Conservation (phyloP, 2,888 invertebrate species). For the Coremacera marginata region DNA sequence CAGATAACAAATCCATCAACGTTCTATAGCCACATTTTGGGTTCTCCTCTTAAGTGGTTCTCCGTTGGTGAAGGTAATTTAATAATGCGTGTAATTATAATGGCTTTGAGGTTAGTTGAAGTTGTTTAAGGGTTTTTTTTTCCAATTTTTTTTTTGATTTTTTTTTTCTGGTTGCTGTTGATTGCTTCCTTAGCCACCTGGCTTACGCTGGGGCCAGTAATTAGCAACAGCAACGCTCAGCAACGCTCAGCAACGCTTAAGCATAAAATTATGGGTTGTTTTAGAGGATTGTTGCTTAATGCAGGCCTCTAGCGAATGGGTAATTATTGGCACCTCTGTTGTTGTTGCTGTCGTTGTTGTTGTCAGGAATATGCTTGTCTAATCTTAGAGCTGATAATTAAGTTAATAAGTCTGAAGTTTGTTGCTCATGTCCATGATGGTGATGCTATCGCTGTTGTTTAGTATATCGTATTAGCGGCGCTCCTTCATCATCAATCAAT, state of each 20-base stretch:
- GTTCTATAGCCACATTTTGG: conserved; percentile 1
- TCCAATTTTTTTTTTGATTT: not conserved
- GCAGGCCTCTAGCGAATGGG: not conserved
- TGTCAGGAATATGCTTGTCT: not conserved
- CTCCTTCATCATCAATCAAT: conserved; percentile 27
- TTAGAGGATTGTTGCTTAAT: not conserved
- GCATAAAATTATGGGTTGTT: conserved; percentile 26
- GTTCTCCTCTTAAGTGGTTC: conserved; percentile 25
- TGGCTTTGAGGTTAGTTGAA: conserved; percentile 37
- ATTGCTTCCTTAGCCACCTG: conserved; percentile 55
- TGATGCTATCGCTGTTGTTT: too few species aligned
- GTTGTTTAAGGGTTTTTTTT: not conserved
- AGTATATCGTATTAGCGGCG: not conserved
- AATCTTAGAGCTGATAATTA: conserved; percentile 53
- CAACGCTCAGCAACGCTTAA: conserved; percentile 49
- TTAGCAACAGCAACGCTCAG: conserved; percentile 47
- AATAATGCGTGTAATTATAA: conserved; percentile 46
- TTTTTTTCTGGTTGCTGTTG: conserved; percentile 6
- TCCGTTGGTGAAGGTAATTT: conserved; percentile 33
- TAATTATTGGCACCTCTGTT: conserved; percentile 28
- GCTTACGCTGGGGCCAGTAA: conserved; percentile 52
- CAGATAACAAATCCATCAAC: conserved; percentile 37
- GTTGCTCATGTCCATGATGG: conserved; percentile 3
- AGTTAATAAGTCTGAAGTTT: conserved; percentile 57
- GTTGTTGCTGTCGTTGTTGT: not conserved